Percentiles rank a stretch among this genome's conserved stretches.
Conservation (phyloP, 2,888 invertebrate species). For the Herminia tarsipennalis region DNA sequence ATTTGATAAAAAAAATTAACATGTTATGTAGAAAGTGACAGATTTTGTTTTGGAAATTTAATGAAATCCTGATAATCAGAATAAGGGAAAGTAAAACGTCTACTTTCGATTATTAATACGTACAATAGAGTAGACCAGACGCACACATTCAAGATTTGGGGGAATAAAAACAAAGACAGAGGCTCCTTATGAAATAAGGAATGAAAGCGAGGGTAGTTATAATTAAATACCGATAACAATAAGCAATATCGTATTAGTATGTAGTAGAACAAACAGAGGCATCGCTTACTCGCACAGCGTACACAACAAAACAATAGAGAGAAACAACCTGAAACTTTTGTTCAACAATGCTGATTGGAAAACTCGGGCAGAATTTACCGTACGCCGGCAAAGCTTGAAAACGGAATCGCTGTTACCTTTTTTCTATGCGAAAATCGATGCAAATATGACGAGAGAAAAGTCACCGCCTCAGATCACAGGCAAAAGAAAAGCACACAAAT, state of each 20-base stretch:
- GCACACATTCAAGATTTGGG: not conserved
- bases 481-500: slow-evolving; percentile 18
- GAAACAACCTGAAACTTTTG: slow-evolving; percentile 56
- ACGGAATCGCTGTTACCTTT: slow-evolving; percentile 16
- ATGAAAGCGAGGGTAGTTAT: slow-evolving; percentile 23
- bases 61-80: no score
- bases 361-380: slow-evolving; percentile 42
- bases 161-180: not conserved
- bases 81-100: no score
- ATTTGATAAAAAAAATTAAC: no score
- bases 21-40: no score
- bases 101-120: no score
- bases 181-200: slow-evolving; percentile 3
- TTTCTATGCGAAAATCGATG: slow-evolving; percentile 7
- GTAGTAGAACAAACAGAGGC: slow-evolving; percentile 25
- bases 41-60: no score
- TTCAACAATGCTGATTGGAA: slow-evolving; percentile 49
- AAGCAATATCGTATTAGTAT: slow-evolving; percentile 28
- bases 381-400: slow-evolving; percentile 34
- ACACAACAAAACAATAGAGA: slow-evolving; percentile 44
- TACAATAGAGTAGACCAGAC: no score
- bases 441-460: slow-evolving; percentile 11
- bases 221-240: slow-evolving; percentile 34
- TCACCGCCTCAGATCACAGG: not conserved
- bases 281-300: slow-evolving; percentile 19